Base-by-base conservation (phyloP, 1,140 invertebrate species). In the Amyelois transitella region DNA sequence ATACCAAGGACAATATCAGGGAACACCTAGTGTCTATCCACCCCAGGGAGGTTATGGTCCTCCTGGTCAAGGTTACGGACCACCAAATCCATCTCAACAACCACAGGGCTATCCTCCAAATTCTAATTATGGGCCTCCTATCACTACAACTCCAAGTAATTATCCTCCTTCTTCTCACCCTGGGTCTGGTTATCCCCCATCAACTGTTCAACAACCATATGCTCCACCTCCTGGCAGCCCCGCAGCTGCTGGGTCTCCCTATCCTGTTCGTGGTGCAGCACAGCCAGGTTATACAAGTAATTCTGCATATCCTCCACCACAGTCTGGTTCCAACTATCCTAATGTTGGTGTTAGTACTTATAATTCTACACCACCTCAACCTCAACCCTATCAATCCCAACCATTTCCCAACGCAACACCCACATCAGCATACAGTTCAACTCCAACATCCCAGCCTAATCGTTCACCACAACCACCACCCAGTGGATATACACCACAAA, bases 1-100 rank as follows among this genome's bases (percentile, higher is more conserved):
- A 56, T 89, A 89, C 70, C 88, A 89, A 73, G 85, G 83, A 14
- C 88, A 89, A 62, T 89, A 89, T 66, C 88, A 89, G 69, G 85
- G 81, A 54, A 75, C 75, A 24, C 78, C 81, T 20, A 78, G 80
- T 28, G 75, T 69, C 25, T 88, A 88, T 63, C 85, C 88, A 53
- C 83, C 86, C 7, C 88, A 88, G 72, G 67, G 65, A 43, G 81
- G 82, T 32, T 88, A 88, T 78, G 86, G 84, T 4, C 86, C 88
- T 7, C 78, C 83, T 18, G 73, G 71, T 43, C 88, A 88, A 69
- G 79, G 85, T 43, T 89, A 89, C 72, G 88, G 86, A 0, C 86
- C 88, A n/a, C 88, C 86, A 19, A 88, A 84, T 48, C 80, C 87
- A 44, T 59, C 76, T 53, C 81, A 88, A 60, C 88, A 88, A 70